phyloP scores from a whole-genome alignment of 2,888 invertebrate species.

The Acanthoscelides obtectus region DNA sequence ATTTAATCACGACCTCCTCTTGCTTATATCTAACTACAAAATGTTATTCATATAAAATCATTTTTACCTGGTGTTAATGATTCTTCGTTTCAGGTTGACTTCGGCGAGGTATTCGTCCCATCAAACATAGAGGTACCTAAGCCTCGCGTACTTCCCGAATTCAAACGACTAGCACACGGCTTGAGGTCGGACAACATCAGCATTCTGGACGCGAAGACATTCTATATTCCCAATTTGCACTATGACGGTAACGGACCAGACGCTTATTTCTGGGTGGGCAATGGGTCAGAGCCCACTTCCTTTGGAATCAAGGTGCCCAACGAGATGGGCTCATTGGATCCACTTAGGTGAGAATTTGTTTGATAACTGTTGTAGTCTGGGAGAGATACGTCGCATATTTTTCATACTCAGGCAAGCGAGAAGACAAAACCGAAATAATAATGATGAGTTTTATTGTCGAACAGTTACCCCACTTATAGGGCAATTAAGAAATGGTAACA shows the following conservation, averaged over 20 bases:
- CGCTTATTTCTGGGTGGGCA: slow-evolving; percentile 94
- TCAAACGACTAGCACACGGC: slow-evolving; percentile 82
- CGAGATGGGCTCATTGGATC: slow-evolving; percentile 78
- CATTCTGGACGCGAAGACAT: slow-evolving; percentile 85
- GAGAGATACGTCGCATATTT: too few species aligned
- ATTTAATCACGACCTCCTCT: too few species aligned
- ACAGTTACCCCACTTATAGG: too few species aligned
- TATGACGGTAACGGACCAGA: slow-evolving; percentile 91
- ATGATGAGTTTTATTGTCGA: too few species aligned
- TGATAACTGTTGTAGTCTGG: neutral
- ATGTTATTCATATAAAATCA: too few species aligned
- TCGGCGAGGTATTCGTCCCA: slow-evolving; percentile 81
- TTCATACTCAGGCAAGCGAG: too few species aligned
- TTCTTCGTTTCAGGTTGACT: slow-evolving; percentile 66
- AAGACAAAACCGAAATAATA: too few species aligned
- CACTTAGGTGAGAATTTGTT: slow-evolving; percentile 48
- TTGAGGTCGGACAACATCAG: slow-evolving; percentile 87
- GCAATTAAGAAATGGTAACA: too few species aligned
- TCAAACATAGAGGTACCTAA: slow-evolving; percentile 72
- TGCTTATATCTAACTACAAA: too few species aligned
- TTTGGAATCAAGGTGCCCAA: slow-evolving; percentile 85
- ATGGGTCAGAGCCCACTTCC: slow-evolving; percentile 73
- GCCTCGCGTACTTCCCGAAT: slow-evolving; percentile 76
- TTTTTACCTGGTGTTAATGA: too few species aligned
- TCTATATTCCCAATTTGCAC: slow-evolving; percentile 87